phyloP scores from a whole-genome alignment of 1,140 invertebrate species.

The Helicoverpa zea region DNA sequence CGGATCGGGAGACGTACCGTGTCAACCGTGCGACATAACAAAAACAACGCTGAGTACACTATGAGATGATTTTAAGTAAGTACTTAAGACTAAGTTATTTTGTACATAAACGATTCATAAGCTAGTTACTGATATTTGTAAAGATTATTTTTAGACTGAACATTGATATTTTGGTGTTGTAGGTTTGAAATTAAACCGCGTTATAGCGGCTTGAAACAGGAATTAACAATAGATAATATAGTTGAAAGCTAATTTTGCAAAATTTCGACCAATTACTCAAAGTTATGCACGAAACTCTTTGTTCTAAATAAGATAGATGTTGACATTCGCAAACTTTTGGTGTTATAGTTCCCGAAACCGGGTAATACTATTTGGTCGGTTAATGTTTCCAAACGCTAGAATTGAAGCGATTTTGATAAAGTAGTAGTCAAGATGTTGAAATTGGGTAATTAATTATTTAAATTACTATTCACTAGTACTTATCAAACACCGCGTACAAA shows the following conservation, averaged over 20 bases:
- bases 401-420: too few species aligned
- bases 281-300: conserved; percentile 3
- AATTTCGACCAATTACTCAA: background rate
- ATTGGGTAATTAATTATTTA: too few species aligned
- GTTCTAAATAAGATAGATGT: background rate
- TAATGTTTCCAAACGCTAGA: too few species aligned
- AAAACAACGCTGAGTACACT: conserved; percentile 32
- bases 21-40: conserved; percentile 33
- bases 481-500: too few species aligned
- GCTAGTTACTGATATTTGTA: conserved; percentile 48
- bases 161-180: conserved; percentile 24
- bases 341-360: too few species aligned
- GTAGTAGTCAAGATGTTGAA: too few species aligned
- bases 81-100: conserved; percentile 47
- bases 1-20: conserved; percentile 23
- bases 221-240: background rate
- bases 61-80: conserved; percentile 44
- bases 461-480: too few species aligned
- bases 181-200: conserved; percentile 28
- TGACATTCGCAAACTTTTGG: too few species aligned
- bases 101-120: conserved; percentile 51
- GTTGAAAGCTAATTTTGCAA: conserved; percentile 9
- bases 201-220: background rate
- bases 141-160: conserved; percentile 40
- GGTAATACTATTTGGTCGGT: too few species aligned